Conservation (phyloP, 1,140 invertebrate genomes). For the Probaryconus sp. region DNA sequence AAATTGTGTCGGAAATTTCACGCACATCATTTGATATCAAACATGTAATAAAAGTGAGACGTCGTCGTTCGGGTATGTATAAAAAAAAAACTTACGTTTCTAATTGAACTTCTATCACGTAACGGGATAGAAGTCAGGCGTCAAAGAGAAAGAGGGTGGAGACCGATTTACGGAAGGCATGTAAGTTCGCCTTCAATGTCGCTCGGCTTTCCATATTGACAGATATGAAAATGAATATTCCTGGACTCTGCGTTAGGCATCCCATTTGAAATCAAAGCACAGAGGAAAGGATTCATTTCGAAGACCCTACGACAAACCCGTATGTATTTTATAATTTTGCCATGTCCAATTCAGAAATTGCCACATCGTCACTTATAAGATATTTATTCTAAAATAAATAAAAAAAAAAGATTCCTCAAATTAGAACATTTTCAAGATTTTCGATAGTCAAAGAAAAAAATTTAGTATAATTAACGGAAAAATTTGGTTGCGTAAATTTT, state of each 20-base stretch:
- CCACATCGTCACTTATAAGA: too few relatives aligned
- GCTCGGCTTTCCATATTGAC: constrained; percentile 72
- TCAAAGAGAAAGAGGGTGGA: constrained; percentile 10
- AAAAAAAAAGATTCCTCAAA: too few relatives aligned
- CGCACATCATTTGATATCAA: too few relatives aligned
- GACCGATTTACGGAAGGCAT: constrained; percentile 47
- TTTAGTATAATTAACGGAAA: too few relatives aligned
- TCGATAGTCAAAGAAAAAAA: too few relatives aligned
- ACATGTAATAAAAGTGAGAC: too few relatives aligned
- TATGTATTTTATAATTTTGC: constrained; percentile 30
- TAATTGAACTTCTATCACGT: constrained; percentile 53
- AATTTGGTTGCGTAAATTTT: too few relatives aligned
- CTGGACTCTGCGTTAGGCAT: constrained; percentile 67
- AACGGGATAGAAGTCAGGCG: constrained; percentile 14
- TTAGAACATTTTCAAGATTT: too few relatives aligned
- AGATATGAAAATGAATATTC: constrained; percentile 78
- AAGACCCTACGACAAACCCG: constrained; percentile 59
- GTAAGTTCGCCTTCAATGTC: constrained; percentile 69
- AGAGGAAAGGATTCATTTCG: constrained; percentile 69
- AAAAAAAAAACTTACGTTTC: constrained; percentile 32
- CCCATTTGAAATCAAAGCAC: constrained; percentile 75
- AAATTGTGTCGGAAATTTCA: too few relatives aligned
- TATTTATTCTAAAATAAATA: too few relatives aligned
- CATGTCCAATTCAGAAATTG: constrained; percentile 19
- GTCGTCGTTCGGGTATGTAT: constrained; percentile 1